Evolutionary conservation across 2,797 vertebrate genomes (phyloP), one percentile per base, ranked within the genome.

Genomic region (Arrhamphus sclerolepis): DNA sequence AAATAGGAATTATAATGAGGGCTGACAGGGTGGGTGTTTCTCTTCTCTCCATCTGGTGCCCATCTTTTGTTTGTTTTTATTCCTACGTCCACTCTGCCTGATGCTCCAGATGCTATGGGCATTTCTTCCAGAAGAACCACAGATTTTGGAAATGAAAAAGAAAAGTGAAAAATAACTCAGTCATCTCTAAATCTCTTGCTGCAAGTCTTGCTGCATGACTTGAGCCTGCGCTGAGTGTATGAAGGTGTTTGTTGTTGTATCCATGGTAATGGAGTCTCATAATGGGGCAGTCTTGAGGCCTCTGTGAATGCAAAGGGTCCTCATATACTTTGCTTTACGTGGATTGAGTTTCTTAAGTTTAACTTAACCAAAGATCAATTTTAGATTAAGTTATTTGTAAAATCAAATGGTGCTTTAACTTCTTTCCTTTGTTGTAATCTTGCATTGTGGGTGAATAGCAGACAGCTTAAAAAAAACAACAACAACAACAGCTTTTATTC

Each of bases 81-180:
- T 46, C 82, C 81, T 1, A 76, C 75, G 57, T 78, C 79, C 73
- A 89, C 80, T 53, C 80, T 80, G 56, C 85, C 89, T 26, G 76
- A 34, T 46, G 90, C 90, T 76, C 89, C 90, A 52, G 91, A 91
- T 49, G 92, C 90, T 49, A 87, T 86, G 3, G 92, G 87, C 92
- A 93, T 94, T 63, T 79, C 74, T 73, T 47, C 44, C 34, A 7
- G 29, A 22, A 29, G 14, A 71, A 49, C 46, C 50, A 56, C 61
- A 82, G 50, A 10, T 80, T 26, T 57, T 47, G 75, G 13, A 29
- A 50, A 3, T 2, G 41, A 66, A 42, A 17, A 11, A 14, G 11
- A 8, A 8, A 17, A n/a, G 41, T 8, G 4, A 18, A 11, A 20
- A 2, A 44, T 4, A 10, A 20, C 7, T 9, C 22, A 48, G 22